These are phyloP conservation scores for Gila orcuttii DNA, from an alignment of 2,113 vertebrate genomes.

Conservation along the genomic window DNA sequence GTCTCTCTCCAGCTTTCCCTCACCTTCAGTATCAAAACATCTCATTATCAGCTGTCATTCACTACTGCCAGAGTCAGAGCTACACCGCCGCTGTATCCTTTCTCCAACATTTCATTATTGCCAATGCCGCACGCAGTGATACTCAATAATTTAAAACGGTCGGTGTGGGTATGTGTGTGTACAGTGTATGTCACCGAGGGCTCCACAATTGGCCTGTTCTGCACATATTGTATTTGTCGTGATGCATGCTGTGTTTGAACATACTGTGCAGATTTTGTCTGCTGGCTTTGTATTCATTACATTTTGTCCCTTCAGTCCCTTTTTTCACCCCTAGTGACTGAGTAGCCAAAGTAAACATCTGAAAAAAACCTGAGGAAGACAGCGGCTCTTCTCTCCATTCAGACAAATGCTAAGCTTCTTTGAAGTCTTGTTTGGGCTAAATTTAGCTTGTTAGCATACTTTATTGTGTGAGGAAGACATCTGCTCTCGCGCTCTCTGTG, in stretches of 20 bases:
- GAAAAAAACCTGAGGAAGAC: background rate
- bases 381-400: background rate
- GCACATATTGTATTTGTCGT: slow-evolving; percentile 29
- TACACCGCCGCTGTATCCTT: slow-evolving; percentile 53
- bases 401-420: background rate
- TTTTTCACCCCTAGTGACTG: background rate
- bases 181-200: background rate
- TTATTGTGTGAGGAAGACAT: background rate
- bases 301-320: slow-evolving; percentile 9
- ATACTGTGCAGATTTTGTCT: slow-evolving; percentile 23
- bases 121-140: slow-evolving; percentile 34
- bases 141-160: slow-evolving; percentile 33
- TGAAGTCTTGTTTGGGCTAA: slow-evolving; percentile 1
- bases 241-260: slow-evolving; percentile 29
- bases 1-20: slow-evolving; percentile 65
- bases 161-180: slow-evolving; percentile 16
- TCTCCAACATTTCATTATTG: slow-evolving; percentile 59
- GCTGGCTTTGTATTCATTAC: slow-evolving; percentile 11
- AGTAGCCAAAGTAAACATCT: slow-evolving; percentile 31
- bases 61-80: slow-evolving; percentile 64
- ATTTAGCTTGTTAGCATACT: slow-evolving; percentile 7
- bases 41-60: slow-evolving; percentile 73
- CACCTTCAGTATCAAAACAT: slow-evolving; percentile 74
- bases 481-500: too few species aligned
- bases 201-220: slow-evolving; percentile 19